Percentiles rank a stretch among this genome's conserved stretches.
phyloP scores from a whole-genome alignment of 2,797 vertebrate genomes.

The Neosilurus mollespiculum region DNA sequence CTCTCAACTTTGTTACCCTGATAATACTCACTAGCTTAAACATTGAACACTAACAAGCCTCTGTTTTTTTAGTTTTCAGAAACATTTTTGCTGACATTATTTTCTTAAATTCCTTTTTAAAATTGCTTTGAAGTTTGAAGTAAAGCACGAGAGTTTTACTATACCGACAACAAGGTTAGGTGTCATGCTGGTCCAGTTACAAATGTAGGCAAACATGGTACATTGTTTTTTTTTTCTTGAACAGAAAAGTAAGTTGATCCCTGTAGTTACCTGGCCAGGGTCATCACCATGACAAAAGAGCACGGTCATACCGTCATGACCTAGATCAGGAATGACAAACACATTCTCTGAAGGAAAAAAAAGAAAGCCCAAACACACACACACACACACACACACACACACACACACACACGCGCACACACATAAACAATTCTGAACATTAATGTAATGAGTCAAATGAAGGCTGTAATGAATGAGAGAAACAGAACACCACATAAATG shows the following conservation, averaged over 20 bases:
- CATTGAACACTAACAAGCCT: neutral
- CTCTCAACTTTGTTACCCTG: neutral
- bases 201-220: constrained; percentile 12
- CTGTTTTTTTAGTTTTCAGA: neutral
- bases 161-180: neutral
- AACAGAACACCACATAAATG: neutral
- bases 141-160: too few species aligned
- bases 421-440: constrained; percentile 13
- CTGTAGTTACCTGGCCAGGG: constrained; percentile 53
- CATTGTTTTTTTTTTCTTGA: neutral
- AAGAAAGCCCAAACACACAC: neutral
- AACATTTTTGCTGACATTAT: too few species aligned
- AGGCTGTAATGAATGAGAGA: neutral
- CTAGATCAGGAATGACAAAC: constrained; percentile 46
- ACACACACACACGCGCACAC: constrained; percentile 9
- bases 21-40: neutral
- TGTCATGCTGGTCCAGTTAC: constrained; percentile 31
- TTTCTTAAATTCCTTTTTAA: neutral
- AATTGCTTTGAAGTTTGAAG: neutral
- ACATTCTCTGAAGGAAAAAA: constrained; percentile 23
- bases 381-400: constrained; percentile 9
- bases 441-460: constrained; percentile 18
- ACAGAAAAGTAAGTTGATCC: constrained; percentile 59
- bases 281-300: constrained; percentile 65
- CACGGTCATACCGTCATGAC: constrained; percentile 52